Conservation (phyloP, 2,113 vertebrate species). For the Oxyruncus cristatus region DNA sequence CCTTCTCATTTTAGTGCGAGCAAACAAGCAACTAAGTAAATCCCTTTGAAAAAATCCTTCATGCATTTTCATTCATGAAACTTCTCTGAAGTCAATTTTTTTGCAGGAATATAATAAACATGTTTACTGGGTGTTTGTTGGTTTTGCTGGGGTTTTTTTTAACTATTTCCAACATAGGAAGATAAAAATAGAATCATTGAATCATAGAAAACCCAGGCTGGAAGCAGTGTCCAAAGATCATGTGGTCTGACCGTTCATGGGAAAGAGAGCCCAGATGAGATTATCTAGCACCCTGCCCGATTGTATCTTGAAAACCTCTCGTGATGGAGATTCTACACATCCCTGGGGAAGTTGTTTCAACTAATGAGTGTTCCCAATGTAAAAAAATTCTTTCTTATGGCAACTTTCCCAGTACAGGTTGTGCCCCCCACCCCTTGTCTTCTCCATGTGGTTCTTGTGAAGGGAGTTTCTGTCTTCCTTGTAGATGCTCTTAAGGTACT, state of each 20-base stretch:
- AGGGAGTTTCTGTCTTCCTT: neutral
- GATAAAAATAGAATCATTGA: neutral
- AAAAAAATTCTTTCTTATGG: neutral
- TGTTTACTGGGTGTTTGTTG: neutral
- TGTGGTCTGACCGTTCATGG: neutral
- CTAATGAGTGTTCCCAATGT: neutral
- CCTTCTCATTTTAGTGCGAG: neutral
- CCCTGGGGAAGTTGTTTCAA: neutral
- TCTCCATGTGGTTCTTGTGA: neutral
- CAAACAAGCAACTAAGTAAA: neutral
- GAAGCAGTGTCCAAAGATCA: neutral
- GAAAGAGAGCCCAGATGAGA: neutral
- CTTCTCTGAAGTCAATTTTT: neutral
- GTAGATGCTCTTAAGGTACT: neutral
- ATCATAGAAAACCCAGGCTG: neutral
- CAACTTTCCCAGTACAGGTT: neutral
- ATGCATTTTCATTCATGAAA: neutral
- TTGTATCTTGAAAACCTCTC: neutral
- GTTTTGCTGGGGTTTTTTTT: fast-evolving
- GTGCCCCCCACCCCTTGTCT: neutral
- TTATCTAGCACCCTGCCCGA: neutral
- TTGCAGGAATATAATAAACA: neutral
- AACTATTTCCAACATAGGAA: neutral
- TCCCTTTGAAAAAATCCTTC: neutral
- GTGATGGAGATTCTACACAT: neutral